A percentile compares a stretch with the other conserved stretches of the same genome.
Conservation (phyloP, 2,888 invertebrate genomes). For the Neocrepidodera transversa region DNA sequence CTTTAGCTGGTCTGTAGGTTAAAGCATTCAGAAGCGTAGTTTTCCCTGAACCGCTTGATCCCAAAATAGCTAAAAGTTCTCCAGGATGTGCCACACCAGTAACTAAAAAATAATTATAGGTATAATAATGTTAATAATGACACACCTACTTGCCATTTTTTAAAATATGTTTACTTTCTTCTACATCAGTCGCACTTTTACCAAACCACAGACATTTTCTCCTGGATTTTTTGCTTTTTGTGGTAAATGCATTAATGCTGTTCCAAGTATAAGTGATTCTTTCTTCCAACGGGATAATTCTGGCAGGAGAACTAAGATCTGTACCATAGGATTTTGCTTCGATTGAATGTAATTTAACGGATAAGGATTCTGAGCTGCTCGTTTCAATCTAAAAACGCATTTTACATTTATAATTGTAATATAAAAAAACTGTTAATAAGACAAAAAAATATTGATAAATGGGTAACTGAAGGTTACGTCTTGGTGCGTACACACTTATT, state of each 20-base stretch:
- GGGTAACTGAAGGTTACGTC: too few relatives aligned
- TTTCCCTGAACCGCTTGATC: slow-evolving; percentile 92
- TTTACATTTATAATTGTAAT: too few relatives aligned
- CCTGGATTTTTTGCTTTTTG: slow-evolving; percentile 12
- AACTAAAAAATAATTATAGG: slow-evolving; percentile 42
- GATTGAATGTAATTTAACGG: not conserved
- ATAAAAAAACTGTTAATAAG: too few relatives aligned
- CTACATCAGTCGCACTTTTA: slow-evolving; percentile 44
- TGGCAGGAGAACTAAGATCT: slow-evolving; percentile 25
- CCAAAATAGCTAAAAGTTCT: slow-evolving; percentile 86
- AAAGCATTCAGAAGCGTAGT: slow-evolving; percentile 91
- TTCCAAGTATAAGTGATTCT: slow-evolving; percentile 79
- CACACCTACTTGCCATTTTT: slow-evolving; percentile 77
- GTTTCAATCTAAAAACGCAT: too few relatives aligned
- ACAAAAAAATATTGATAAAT: too few relatives aligned
- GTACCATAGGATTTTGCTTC: slow-evolving; percentile 40
- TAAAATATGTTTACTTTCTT: slow-evolving; percentile 73
- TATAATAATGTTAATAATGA: too few relatives aligned
- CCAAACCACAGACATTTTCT: slow-evolving; percentile 36
- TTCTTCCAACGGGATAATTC: slow-evolving; percentile 49
- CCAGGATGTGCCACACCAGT: slow-evolving; percentile 86
- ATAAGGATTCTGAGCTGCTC: not conserved
- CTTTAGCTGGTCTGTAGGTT: slow-evolving; percentile 79
- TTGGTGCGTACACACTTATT: too few relatives aligned
- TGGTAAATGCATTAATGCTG: slow-evolving; percentile 78